Conservation (phyloP, 2,888 invertebrate species). For the Drosophila merina region DNA sequence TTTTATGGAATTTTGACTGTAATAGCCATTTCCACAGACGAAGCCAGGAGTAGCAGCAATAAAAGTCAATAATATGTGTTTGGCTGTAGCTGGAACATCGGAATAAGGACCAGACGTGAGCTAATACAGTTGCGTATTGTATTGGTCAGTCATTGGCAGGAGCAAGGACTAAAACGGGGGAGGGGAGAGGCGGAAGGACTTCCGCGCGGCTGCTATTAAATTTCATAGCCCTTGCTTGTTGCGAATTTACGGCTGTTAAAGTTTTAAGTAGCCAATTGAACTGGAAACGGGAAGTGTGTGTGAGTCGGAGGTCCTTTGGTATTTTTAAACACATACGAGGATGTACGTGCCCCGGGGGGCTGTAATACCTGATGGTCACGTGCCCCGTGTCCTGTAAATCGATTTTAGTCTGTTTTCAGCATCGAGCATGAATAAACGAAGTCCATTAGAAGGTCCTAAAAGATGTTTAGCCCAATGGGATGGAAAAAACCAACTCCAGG, state of each 20-base stretch:
- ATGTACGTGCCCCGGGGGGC: not conserved
- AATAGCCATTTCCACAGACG: not conserved
- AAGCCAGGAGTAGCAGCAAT: constrained; percentile 45
- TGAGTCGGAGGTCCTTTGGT: no score
- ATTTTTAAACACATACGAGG: no score
- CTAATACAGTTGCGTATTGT: constrained; percentile 76
- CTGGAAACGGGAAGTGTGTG: constrained; percentile 16
- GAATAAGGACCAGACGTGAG: constrained; percentile 52
- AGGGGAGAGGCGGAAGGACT: not conserved
- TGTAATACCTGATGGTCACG: constrained; percentile 31
- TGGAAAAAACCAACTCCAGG: constrained; percentile 10
- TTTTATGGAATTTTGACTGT: constrained; percentile 3
- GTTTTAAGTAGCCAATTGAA: constrained; percentile 64
- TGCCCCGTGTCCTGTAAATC: constrained; percentile 40
- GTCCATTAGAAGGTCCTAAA: constrained; percentile 35
- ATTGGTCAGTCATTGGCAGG: constrained; percentile 36
- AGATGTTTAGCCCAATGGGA: constrained; percentile 34
- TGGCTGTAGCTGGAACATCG: constrained; percentile 16
- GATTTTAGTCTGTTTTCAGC: constrained; percentile 24
- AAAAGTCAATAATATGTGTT: constrained; percentile 73
- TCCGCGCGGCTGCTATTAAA: constrained; percentile 62
- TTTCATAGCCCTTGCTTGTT: constrained; percentile 71
- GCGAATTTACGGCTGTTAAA: constrained; percentile 73
- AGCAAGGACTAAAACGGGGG: not conserved
- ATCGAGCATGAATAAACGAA: constrained; percentile 31